Conservation (phyloP, 2,797 vertebrate genomes). For the Pseudotriccus pelzelni region DNA sequence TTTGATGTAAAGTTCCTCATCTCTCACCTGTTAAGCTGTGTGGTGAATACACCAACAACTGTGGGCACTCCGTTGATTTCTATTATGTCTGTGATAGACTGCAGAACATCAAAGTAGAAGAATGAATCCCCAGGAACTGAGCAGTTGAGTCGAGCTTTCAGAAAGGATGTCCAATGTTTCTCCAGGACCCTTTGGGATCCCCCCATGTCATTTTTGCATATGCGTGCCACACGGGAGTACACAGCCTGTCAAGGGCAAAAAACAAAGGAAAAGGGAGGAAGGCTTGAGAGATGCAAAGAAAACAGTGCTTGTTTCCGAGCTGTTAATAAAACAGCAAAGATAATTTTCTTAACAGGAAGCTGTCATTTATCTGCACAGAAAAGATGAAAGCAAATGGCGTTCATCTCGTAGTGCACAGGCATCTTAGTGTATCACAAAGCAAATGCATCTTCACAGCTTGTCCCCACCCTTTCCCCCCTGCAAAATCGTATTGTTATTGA, state of each 20-base stretch:
- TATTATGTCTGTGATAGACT: conserved; percentile 95
- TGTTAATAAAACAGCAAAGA: conserved; percentile 71
- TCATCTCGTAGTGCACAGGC: background rate
- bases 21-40: conserved; percentile 95
- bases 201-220: conserved; percentile 97
- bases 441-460: background rate
- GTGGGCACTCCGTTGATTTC: conserved; percentile 89
- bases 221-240: conserved; percentile 95
- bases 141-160: conserved; percentile 96
- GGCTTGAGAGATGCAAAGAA: conserved; percentile 54
- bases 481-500: conserved; percentile 41
- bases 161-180: conserved; percentile 98
- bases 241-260: conserved; percentile 81
- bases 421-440: conserved; percentile 44
- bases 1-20: conserved; percentile 11
- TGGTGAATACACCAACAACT: conserved; percentile 95
- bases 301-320: conserved; percentile 33
- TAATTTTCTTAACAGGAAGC: conserved; percentile 27
- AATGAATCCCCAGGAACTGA: conserved; percentile 97
- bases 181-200: conserved; percentile 96
- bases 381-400: conserved; percentile 9
- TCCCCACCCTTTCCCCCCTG: background rate
- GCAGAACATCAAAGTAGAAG: conserved; percentile 98
- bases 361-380: conserved; percentile 2
- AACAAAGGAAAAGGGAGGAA: background rate